Evolutionary conservation across 2,888 invertebrate species (phyloP), one percentile per base, ranked within the genome.

Genomic region (Lutraria lutraria): DNA sequence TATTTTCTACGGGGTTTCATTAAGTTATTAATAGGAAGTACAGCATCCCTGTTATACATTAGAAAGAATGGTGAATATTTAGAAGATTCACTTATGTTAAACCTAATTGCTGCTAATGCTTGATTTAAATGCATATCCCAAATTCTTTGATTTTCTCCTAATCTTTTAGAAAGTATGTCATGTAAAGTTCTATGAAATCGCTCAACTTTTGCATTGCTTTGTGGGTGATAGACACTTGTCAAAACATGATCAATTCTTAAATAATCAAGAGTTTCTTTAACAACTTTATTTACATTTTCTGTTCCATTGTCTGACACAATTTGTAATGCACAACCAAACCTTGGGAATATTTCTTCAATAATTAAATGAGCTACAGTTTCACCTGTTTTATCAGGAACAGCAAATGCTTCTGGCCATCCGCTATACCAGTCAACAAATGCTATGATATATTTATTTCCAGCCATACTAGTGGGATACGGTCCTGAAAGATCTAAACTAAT

Each of bases 21-120:
- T n/a, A 91, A 19, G 53, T 91, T 92, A 54, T 93, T 90, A n/a
- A 91, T 29, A 13, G 90, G 92, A 13, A 90, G 34, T n/a, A 92
- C 85, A 13, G 86, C 86, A 56, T 93, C 92, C 15, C 91, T 68
- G 31, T 89, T 90, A 54, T 92, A 92, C 21, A 92, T 29, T 10
- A 92, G 21, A 76, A 76, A 91, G 68, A 88, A 92, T 56, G 93
- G 91, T 0, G 89, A 90, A 15, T 21, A 83, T 29, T 53, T 83
- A 0, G 72, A 52, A 19, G 88, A 86, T 72, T 91, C 90, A 81
- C 84, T 90, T 0, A 86, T 80, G 83, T 85, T 89, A 79, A 89
- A 92, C 21, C 88, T 85, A n/a, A 91, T 86, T 16, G 90, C 91
- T n/a, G 89, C 93, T 52, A 92, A 80, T 43, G 85, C 56, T 85